Evolutionary conservation across 1,140 invertebrate species (phyloP), one percentile per base, ranked within the genome.

Genomic region (Drosophila tsacasi): DNA sequence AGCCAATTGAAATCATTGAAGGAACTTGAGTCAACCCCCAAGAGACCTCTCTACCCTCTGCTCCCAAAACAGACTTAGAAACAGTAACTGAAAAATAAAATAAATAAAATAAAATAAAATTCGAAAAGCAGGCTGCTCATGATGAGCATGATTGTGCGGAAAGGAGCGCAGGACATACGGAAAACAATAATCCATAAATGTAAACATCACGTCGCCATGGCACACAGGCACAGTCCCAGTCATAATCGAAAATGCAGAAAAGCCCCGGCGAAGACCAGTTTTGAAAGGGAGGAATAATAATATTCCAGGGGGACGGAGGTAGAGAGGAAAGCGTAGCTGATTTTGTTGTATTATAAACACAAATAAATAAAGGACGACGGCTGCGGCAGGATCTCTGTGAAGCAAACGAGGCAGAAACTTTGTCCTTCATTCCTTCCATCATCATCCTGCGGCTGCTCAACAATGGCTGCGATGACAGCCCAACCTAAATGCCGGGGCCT

Each of bases 341-440:
- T 91, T 91, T 91, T 91, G 89, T 91, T 91, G 89, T 91, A 91
- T 91, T 91, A 91, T 91, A 91, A 91, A 91, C 86, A 91, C 83
- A 91, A 91, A 91, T 91, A 91, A 90, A 91, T 90, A 91, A 91
- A 90, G 81, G 74, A 73, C 63, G 66, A 66, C 76, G 81, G 83
- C 79, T 61, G 75, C n/a, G 63, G 35, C 79, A 90, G 85, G 81
- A 89, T 80, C 77, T 66, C 37, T 47, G 63, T 63, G 62, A 71
- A 79, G 67, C 71, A 89, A 87, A 80, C 76, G 84, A 76, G 81
- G 76, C 80, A 85, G 68, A 78, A 85, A 86, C 74, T 65, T 64
- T 59, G 23, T 60, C 62, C 54, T 65, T 52, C 49, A 75, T 83
- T 65, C 62, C 63, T 90, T 72, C 61, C 77, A 81, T 90, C 77